A percentile compares a stretch with the other conserved stretches of the same genome.
Conservation (phyloP, 2,797 vertebrate genomes). For the Tenualosa ilisha region DNA sequence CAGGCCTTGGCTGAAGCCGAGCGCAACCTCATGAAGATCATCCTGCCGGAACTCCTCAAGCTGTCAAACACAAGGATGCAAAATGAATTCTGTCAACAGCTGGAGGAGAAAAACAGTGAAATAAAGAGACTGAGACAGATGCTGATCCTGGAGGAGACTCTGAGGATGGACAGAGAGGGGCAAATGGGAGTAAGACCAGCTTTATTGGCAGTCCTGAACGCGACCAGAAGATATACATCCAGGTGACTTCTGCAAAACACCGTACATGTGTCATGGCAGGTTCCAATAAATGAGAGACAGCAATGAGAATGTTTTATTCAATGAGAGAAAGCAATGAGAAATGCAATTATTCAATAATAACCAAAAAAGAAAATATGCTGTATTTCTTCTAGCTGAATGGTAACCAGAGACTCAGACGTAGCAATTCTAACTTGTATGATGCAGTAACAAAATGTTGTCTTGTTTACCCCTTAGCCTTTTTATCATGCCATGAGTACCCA, state of each 20-base stretch:
- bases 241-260: not conserved
- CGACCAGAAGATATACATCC: not conserved
- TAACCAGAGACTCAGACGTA: too few relatives aligned
- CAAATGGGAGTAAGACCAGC: not conserved
- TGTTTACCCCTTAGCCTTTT: too few relatives aligned
- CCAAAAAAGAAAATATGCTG: too few relatives aligned
- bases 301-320: too few relatives aligned
- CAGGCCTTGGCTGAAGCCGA: slow-evolving; percentile 31
- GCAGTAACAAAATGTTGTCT: too few relatives aligned
- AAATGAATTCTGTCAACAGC: not conserved
- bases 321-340: too few relatives aligned
- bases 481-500: too few relatives aligned
- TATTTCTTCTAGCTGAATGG: too few relatives aligned
- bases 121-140: not conserved
- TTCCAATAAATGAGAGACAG: too few relatives aligned
- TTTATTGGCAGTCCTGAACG: not conserved
- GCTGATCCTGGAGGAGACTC: not conserved
- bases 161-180: not conserved
- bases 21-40: slow-evolving; percentile 34
- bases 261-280: not conserved
- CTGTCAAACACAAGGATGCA: not conserved
- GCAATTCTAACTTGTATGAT: too few relatives aligned
- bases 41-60: slow-evolving; percentile 38
- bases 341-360: too few relatives aligned
- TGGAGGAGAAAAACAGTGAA: not conserved